phyloP scores from a whole-genome alignment of 1,140 invertebrate genomes.

The Chlorops oryzae region DNA sequence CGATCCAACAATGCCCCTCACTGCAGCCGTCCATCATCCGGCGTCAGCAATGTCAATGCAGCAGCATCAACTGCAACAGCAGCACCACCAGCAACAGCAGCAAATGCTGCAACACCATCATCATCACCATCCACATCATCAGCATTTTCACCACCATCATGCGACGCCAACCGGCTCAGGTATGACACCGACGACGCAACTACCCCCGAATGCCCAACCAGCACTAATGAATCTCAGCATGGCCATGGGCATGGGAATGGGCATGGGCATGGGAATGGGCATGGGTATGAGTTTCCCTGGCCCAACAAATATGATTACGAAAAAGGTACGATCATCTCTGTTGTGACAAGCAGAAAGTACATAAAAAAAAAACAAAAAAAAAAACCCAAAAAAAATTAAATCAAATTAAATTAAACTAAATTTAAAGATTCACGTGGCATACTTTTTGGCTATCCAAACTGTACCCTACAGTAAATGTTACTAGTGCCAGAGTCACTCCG shows the following conservation, averaged over 20 bases:
- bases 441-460: too few species aligned
- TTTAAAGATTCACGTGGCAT: too few species aligned
- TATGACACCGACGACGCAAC: constrained; percentile 10
- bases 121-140: constrained; percentile 24
- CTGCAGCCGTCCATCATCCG: constrained; percentile 44
- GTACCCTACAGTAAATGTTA: too few species aligned
- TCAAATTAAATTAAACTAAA: too few species aligned
- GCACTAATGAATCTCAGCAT: constrained; percentile 39
- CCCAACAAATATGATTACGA: constrained; percentile 42
- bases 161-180: not conserved
- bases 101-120: not conserved
- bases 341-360: too few species aligned
- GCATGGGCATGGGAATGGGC: constrained; percentile 29
- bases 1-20: constrained; percentile 47
- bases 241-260: constrained; percentile 45
- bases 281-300: not conserved
- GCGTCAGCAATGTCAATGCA: too few species aligned
- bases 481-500: too few species aligned
- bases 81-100: constrained; percentile 11
- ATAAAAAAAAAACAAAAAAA: too few species aligned
- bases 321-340: constrained; percentile 41
- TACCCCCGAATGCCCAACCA: constrained; percentile 20
- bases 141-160: constrained; percentile 13
- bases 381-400: too few species aligned
- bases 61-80: constrained; percentile 25